Conservation (phyloP, 2,113 vertebrate species). For the Trematomus loennbergii region DNA sequence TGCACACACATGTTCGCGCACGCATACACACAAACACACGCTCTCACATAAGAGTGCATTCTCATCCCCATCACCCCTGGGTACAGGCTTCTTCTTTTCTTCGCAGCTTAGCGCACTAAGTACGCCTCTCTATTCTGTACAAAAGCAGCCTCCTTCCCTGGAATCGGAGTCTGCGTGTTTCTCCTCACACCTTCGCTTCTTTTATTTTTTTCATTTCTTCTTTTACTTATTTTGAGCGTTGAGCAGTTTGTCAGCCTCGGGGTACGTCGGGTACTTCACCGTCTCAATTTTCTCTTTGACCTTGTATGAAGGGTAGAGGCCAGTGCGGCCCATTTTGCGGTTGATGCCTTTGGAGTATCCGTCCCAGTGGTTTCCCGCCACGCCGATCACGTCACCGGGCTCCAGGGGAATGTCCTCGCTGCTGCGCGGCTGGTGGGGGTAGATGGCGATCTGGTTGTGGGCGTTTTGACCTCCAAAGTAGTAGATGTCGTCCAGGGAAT, state of each 20-base stretch:
- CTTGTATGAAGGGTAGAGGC: constrained; percentile 98
- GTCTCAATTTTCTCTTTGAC: constrained; percentile 98
- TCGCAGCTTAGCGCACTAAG: constrained; percentile 57
- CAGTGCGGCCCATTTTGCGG: constrained; percentile 95
- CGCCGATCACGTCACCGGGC: constrained; percentile 95
- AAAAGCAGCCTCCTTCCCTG: constrained; percentile 75
- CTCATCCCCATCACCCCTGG: constrained; percentile 62
- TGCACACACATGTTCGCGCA: constrained; percentile 16
- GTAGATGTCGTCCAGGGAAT: constrained; percentile 98
- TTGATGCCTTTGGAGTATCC: constrained; percentile 99
- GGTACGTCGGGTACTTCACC: constrained; percentile 97
- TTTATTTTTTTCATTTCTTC: constrained; percentile 32
- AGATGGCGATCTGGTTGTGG: constrained; percentile 97
- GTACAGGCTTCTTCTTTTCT: constrained; percentile 63
- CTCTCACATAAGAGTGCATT: constrained; percentile 59
- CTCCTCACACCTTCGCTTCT: constrained; percentile 42
- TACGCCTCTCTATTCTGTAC: constrained; percentile 70
- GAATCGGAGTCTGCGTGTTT: constrained; percentile 64
- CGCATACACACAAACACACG: constrained; percentile 26
- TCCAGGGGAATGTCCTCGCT: constrained; percentile 96
- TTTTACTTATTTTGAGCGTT: constrained; percentile 75
- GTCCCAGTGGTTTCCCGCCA: constrained; percentile 99
- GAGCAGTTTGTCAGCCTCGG: constrained; percentile 94
- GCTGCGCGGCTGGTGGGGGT: constrained; percentile 92
- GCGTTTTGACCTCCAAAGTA: constrained; percentile 99